Evolutionary conservation across 2,113 vertebrate species (phyloP).

Genomic region (Pardalotus punctatus): DNA sequence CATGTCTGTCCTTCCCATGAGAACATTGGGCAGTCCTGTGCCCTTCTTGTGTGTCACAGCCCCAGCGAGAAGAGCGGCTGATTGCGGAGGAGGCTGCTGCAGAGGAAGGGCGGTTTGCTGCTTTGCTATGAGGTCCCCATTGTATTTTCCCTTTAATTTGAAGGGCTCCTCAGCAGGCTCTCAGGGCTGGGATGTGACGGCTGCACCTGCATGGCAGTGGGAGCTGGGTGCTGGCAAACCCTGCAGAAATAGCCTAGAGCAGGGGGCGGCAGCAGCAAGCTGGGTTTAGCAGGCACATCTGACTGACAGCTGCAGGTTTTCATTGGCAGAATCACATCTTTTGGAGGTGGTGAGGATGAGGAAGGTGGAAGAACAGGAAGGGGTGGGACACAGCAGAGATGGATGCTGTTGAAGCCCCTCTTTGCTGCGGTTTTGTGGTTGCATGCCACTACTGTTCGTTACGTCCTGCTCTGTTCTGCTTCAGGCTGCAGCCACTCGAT

Average conservation of each 20-base stretch:
- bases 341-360: background rate
- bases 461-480: background rate
- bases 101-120: background rate
- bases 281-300: background rate
- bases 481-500: background rate
- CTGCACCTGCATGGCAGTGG: background rate
- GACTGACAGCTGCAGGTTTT: background rate
- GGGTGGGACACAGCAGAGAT: background rate
- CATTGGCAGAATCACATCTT: background rate
- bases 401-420: background rate
- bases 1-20: background rate
- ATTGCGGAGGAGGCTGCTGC: background rate
- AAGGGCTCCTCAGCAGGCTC: background rate
- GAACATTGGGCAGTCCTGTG: fast-evolving
- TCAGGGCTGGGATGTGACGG: background rate
- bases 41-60: background rate
- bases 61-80: background rate
- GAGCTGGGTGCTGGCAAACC: background rate
- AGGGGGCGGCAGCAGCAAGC: background rate
- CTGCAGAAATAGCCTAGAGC: background rate
- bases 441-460: background rate
- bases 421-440: background rate
- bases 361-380: background rate
- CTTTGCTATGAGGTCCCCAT: background rate
- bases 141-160: background rate